phyloP scores from a whole-genome alignment of 2,797 vertebrate genomes.

The Odontamblyopus rebecca region DNA sequence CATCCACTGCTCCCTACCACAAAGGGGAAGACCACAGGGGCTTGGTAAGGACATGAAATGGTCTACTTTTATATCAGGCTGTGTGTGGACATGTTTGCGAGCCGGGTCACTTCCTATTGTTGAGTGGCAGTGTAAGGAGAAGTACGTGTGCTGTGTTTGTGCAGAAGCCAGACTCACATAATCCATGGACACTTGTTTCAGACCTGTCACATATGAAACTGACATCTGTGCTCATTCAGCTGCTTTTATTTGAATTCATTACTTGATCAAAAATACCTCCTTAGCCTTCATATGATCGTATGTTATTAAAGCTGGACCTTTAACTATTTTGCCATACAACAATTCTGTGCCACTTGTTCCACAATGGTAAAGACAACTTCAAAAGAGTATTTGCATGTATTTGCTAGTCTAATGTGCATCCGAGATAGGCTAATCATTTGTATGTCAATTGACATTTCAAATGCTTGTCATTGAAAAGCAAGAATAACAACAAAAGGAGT shows the following conservation, averaged over 20 bases:
- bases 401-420: too few species aligned
- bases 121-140: slow-evolving; percentile 31
- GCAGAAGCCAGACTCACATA: slow-evolving; percentile 49
- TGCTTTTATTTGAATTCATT: slow-evolving; percentile 3
- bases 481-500: too few species aligned
- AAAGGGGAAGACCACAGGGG: slow-evolving; percentile 16
- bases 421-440: too few species aligned
- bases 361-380: too few species aligned
- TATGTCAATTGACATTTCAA: too few species aligned
- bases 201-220: slow-evolving; percentile 1
- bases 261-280: background rate
- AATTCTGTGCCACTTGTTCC: too few species aligned
- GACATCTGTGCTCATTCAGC: slow-evolving; percentile 16
- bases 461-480: too few species aligned
- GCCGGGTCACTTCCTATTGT: slow-evolving; percentile 58
- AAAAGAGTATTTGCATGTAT: too few species aligned
- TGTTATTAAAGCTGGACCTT: background rate
- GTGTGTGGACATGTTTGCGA: slow-evolving; percentile 20
- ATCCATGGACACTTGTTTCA: slow-evolving; percentile 26
- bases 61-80: background rate
- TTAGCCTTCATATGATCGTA: background rate
- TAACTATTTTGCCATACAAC: background rate
- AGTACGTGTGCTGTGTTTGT: slow-evolving; percentile 23
- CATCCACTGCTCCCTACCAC: slow-evolving; percentile 30
- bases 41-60: slow-evolving; percentile 45